A percentile compares a stretch with the other conserved stretches of the same genome.
These are phyloP conservation scores for Phyllostomus hastatus DNA, from an alignment of 2,113 vertebrate genomes.

Conservation along the genomic window DNA sequence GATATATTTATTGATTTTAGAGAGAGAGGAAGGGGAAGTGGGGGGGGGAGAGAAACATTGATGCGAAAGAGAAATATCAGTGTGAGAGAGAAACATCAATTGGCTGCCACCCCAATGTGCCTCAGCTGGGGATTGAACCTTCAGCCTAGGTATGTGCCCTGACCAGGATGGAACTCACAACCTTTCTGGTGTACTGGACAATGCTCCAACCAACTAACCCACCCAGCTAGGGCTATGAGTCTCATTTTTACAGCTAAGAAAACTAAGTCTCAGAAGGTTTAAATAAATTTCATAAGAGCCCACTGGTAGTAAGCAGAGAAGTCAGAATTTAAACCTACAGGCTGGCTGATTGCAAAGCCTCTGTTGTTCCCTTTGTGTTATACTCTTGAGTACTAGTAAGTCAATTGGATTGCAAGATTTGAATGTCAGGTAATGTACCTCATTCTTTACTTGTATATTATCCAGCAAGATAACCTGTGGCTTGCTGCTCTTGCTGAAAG, in stretches of 20 bases:
- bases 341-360: background rate
- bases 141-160: too few species aligned
- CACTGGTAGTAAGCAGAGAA: background rate
- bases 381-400: background rate
- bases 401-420: background rate
- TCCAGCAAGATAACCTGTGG: background rate
- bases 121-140: too few species aligned
- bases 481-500: background rate
- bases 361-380: background rate
- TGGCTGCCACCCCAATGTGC: too few species aligned
- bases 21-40: too few species aligned
- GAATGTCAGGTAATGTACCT: background rate
- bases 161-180: too few species aligned
- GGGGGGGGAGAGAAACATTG: too few species aligned
- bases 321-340: background rate
- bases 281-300: background rate
- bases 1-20: too few species aligned
- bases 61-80: too few species aligned
- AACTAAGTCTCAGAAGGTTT: background rate
- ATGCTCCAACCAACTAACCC: too few species aligned
- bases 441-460: background rate
- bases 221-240: background rate
- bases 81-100: too few species aligned
- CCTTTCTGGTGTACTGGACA: too few species aligned
- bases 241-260: conserved; percentile 42